Percentiles rank a stretch among this genome's conserved stretches.
Conservation (phyloP, 1,140 invertebrate genomes). For the Ceratosolen solmsi region DNA sequence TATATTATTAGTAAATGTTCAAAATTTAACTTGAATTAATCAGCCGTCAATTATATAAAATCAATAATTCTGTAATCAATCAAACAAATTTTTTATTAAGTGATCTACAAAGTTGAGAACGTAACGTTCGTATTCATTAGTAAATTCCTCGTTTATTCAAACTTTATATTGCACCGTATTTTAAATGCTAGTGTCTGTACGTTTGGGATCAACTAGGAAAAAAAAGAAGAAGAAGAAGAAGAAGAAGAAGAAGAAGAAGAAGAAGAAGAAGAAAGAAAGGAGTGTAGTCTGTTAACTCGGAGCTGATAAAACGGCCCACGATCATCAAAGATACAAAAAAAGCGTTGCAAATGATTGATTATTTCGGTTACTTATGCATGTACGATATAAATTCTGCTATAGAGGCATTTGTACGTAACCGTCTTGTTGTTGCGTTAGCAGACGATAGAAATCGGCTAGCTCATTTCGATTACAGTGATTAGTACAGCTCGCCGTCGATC, state of each 20-base stretch:
- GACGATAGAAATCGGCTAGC: background rate
- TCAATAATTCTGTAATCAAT: background rate
- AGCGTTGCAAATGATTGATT: conserved; percentile 33
- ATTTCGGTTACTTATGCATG: background rate
- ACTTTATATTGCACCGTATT: background rate
- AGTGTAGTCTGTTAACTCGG: background rate
- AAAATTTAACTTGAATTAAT: background rate
- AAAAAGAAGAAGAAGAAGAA: background rate
- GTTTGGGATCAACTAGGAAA: background rate
- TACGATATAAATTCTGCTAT: background rate
- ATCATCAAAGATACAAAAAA: background rate
- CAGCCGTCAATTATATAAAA: background rate
- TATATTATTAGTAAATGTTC: background rate
- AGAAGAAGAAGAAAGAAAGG: too few species aligned
- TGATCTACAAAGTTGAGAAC: background rate
- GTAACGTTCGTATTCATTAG: background rate
- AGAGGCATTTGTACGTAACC: background rate
- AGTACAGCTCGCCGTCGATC: conserved; percentile 23
- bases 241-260: too few species aligned
- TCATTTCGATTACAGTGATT: conserved; percentile 42
- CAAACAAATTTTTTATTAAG: too few species aligned
- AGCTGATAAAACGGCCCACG: background rate
- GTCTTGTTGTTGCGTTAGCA: background rate
- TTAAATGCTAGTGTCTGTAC: background rate
- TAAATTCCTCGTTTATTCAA: background rate